These are phyloP conservation scores for Aphodius sticticus DNA, from an alignment of 2,888 invertebrate species.

Conservation along the genomic window DNA sequence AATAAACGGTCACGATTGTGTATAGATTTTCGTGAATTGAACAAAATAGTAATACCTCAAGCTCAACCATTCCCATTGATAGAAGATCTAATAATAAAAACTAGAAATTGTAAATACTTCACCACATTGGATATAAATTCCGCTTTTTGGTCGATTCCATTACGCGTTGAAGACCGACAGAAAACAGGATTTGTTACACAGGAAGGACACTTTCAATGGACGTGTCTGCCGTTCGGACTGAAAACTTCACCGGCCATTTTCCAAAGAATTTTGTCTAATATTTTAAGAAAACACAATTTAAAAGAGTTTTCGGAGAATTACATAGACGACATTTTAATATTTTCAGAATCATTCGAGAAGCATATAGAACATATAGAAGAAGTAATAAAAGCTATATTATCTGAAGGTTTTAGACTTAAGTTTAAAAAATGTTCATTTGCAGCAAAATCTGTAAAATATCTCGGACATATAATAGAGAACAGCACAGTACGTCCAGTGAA, in stretches of 20 bases:
- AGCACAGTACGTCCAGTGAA: conserved; percentile 34
- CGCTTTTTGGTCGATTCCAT: conserved; percentile 55
- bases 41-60: conserved; percentile 50
- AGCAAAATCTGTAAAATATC: conserved; percentile 31
- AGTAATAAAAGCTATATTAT: conserved; percentile 38
- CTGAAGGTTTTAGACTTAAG: conserved; percentile 36
- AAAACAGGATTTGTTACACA: conserved; percentile 51
- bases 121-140: conserved; percentile 53
- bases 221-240: conserved; percentile 38
- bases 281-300: conserved; percentile 40
- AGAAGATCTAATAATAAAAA: conserved; percentile 50
- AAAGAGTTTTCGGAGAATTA: conserved; percentile 39
- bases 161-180: conserved; percentile 48
- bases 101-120: conserved; percentile 51
- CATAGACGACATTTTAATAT: conserved; percentile 43
- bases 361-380: conserved; percentile 38
- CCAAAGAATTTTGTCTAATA: conserved; percentile 40
- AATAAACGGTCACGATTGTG: no score
- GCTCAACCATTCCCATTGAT: conserved; percentile 38
- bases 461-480: conserved; percentile 33
- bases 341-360: conserved; percentile 40
- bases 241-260: conserved; percentile 43
- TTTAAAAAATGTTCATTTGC: conserved; percentile 35
- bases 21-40: conserved; percentile 22
- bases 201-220: conserved; percentile 38